Percentiles rank a stretch among this genome's conserved stretches.
These are phyloP conservation scores for Gallinago paraguaiae DNA, from an alignment of 2,113 vertebrate species.

Conservation along the genomic window DNA sequence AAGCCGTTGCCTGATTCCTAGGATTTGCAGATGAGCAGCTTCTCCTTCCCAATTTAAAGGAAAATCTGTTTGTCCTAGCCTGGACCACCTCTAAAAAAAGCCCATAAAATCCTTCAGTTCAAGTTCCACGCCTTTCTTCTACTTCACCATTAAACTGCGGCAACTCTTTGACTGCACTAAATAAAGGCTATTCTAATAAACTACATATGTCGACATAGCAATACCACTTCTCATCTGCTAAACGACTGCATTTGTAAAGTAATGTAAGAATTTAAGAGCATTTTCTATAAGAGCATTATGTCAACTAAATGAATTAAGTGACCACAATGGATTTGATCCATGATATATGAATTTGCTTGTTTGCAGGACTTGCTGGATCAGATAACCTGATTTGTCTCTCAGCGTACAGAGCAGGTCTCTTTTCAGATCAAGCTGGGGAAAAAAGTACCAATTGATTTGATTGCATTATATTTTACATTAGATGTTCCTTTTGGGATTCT, in stretches of 20 bases:
- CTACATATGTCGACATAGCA: neutral
- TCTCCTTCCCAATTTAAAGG: neutral
- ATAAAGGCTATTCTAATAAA: neutral
- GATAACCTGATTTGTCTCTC: neutral
- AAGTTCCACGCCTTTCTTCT: neutral
- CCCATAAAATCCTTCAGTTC: neutral
- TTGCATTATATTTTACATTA: constrained; percentile 12
- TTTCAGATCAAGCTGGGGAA: neutral
- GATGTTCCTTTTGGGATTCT: neutral
- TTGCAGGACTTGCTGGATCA: neutral
- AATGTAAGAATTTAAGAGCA: neutral
- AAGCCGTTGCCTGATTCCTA: neutral
- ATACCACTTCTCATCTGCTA: neutral
- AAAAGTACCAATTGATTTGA: neutral
- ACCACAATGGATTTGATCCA: constrained; percentile 14
- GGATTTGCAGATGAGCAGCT: neutral
- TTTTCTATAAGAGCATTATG: neutral
- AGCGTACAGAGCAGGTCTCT: neutral
- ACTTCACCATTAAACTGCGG: neutral
- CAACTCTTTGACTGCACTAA: neutral
- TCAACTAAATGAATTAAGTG: neutral
- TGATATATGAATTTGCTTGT: neutral
- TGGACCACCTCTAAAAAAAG: neutral
- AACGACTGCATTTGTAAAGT: neutral
- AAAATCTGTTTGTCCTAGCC: neutral